A percentile compares a stretch with the other conserved stretches of the same genome.
These are phyloP conservation scores for Columba livia DNA, from an alignment of 2,113 vertebrate species.

Conservation along the genomic window DNA sequence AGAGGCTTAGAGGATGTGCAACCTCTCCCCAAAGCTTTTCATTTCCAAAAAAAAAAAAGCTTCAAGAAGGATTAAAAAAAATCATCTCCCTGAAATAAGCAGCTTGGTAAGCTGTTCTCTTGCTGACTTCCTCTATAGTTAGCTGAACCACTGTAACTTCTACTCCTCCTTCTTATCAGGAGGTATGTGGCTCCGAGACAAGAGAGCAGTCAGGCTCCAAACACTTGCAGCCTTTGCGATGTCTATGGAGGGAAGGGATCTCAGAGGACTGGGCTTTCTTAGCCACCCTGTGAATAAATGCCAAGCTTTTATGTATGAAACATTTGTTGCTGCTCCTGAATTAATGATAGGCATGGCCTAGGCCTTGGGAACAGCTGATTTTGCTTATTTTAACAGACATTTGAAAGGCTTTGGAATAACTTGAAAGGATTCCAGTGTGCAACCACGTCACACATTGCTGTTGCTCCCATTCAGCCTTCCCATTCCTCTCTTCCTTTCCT, in stretches of 20 bases:
- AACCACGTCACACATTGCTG: background rate
- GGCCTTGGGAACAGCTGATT: background rate
- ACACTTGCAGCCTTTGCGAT: background rate
- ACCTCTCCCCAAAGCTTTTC: background rate
- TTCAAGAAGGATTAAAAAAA: background rate
- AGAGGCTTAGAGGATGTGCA: background rate
- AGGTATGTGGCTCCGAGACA: constrained; percentile 23
- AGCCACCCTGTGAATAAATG: background rate
- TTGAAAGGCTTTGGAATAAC: background rate
- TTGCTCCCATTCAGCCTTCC: background rate
- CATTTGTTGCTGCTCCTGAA: background rate
- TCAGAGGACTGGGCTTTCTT: background rate
- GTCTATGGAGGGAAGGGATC: background rate
- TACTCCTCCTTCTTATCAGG: constrained; percentile 9
- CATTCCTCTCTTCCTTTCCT: background rate
- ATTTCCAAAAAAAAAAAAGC: background rate
- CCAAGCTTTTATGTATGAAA: background rate
- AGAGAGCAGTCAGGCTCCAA: background rate
- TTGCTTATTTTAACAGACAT: background rate
- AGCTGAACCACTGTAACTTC: background rate
- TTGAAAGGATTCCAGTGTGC: background rate
- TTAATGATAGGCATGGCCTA: background rate
- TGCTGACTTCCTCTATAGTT: background rate
- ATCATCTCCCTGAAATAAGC: background rate
- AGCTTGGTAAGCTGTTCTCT: background rate